Conservation (phyloP, 2,797 vertebrate species). For the Buphagus erythrorhynchus region DNA sequence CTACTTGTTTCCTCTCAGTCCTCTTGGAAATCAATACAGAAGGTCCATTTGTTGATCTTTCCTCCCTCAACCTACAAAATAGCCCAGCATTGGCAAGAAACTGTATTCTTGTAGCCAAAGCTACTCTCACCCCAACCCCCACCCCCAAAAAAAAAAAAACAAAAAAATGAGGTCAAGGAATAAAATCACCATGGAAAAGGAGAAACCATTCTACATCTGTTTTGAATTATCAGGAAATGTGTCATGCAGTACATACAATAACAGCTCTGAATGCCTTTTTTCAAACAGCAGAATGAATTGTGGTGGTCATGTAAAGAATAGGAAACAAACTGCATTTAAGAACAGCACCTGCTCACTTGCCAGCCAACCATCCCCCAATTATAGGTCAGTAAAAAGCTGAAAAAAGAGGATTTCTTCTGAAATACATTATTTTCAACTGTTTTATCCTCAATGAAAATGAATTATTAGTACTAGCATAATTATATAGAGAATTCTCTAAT, state of each 20-base stretch:
- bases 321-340: neutral
- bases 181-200: neutral
- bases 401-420: neutral
- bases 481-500: neutral
- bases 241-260: neutral
- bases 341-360: neutral
- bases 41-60: neutral
- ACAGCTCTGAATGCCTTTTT: neutral
- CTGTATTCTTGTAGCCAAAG: neutral
- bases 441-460: neutral
- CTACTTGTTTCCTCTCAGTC: neutral
- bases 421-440: neutral
- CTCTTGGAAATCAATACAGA: neutral
- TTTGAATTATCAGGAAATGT: neutral
- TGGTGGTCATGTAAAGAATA: neutral
- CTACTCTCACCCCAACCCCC: neutral
- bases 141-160: fast-evolving
- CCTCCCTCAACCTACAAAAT: neutral
- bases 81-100: neutral
- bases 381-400: neutral
- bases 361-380: neutral
- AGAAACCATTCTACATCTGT: neutral
- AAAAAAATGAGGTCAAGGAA: neutral
- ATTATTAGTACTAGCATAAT: neutral
- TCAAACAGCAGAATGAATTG: neutral